Evolutionary conservation across 2,797 vertebrate species (phyloP).

Genomic region (Mallotus villosus): DNA sequence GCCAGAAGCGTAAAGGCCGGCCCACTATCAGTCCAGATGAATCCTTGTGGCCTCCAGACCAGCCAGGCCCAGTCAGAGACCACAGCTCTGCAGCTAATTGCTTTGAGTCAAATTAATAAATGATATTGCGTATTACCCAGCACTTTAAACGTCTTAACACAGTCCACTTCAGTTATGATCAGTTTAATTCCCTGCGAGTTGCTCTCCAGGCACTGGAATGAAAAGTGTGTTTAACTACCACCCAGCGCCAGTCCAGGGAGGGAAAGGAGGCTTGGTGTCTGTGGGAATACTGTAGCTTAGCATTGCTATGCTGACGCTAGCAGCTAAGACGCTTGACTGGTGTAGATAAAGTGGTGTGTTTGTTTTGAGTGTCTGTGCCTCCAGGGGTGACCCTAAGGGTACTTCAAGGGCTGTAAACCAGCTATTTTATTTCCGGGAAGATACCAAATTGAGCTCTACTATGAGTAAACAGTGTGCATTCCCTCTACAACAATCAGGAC

Average conservation of each 20-base stretch:
- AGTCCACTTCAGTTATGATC: conserved; percentile 49
- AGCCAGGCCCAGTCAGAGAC: conserved; percentile 30
- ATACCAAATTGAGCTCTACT: conserved; percentile 1
- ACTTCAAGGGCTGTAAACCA: background rate
- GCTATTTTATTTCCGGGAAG: background rate
- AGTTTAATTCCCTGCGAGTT: conserved; percentile 46
- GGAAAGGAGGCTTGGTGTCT: background rate
- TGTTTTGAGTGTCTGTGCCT: background rate
- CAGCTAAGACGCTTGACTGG: no score
- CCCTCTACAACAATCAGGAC: conserved; percentile 35
- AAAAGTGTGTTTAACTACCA: conserved; percentile 24
- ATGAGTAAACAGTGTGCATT: conserved; percentile 62
- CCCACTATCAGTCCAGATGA: background rate
- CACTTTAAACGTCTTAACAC: conserved; percentile 37
- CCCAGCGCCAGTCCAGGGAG: conserved; percentile 5
- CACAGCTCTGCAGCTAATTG: conserved; percentile 35
- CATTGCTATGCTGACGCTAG: background rate
- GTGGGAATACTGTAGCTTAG: background rate
- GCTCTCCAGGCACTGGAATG: conserved; percentile 28
- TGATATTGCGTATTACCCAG: conserved; percentile 42
- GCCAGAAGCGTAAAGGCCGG: background rate
- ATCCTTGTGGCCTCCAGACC: conserved; percentile 5
- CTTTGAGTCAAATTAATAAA: conserved; percentile 44
- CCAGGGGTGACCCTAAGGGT: background rate
- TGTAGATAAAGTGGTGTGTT: background rate